These are phyloP conservation scores for Syngnathus acus DNA, from an alignment of 2,797 vertebrate species.

Conservation along the genomic window DNA sequence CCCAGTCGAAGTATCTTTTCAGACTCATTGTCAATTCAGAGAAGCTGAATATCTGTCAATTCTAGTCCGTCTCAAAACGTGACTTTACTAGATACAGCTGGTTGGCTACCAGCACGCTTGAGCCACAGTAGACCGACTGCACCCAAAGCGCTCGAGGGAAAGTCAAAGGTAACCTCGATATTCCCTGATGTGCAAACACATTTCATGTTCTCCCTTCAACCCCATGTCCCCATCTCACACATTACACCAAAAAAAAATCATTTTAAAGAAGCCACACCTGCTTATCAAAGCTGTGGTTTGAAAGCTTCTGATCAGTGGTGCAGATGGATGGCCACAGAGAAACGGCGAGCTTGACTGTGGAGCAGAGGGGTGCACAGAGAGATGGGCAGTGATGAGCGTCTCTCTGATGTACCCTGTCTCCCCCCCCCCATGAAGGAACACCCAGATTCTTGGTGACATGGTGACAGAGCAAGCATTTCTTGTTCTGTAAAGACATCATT, in stretches of 20 bases:
- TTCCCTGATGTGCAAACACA: slow-evolving; percentile 1
- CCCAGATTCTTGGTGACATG: slow-evolving; percentile 20
- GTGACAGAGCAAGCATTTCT: slow-evolving; percentile 27
- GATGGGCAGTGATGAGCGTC: slow-evolving; percentile 13
- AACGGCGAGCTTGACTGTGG: slow-evolving; percentile 8
- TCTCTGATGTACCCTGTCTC: slow-evolving; percentile 23
- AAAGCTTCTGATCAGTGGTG: slow-evolving; percentile 55
- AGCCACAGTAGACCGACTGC: slow-evolving; percentile 38
- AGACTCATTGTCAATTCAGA: not conserved
- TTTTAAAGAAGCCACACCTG: slow-evolving; percentile 43
- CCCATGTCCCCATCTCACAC: slow-evolving; percentile 23
- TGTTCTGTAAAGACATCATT: slow-evolving; percentile 32
- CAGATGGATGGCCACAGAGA: slow-evolving; percentile 55
- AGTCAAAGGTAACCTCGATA: slow-evolving; percentile 21
- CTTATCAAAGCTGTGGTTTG: slow-evolving; percentile 44
- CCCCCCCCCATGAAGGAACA: slow-evolving; percentile 26
- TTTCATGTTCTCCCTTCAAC: slow-evolving; percentile 13
- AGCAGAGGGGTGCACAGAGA: not conserved
- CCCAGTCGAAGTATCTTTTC: not conserved
- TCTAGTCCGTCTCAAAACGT: slow-evolving; percentile 17
- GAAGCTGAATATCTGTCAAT: not conserved
- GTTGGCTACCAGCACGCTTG: slow-evolving; percentile 26
- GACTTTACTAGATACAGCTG: slow-evolving; percentile 32
- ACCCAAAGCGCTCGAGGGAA: slow-evolving; percentile 19
- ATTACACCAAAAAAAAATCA: slow-evolving; percentile 39